These are phyloP conservation scores for Meiosimyza decipiens DNA, from an alignment of 2,888 invertebrate species.

Conservation along the genomic window DNA sequence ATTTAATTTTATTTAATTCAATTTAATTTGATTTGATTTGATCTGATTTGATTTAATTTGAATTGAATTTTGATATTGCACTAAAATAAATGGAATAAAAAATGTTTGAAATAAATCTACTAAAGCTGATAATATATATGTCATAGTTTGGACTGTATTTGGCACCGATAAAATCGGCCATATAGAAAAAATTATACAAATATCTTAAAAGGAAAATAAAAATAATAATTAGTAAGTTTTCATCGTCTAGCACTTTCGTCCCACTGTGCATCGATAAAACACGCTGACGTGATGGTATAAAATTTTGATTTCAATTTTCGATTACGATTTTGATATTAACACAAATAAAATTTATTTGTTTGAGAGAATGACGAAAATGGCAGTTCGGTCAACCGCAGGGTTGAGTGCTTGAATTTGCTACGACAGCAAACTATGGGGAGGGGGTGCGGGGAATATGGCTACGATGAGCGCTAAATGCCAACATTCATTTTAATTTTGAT, in stretches of 20 bases:
- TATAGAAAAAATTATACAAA: no score
- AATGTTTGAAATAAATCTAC: no score
- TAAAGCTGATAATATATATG: no score
- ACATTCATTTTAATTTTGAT: slow-evolving; percentile 29
- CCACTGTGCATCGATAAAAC: not conserved
- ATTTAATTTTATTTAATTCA: not conserved
- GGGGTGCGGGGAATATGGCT: not conserved
- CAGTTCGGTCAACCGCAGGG: not conserved
- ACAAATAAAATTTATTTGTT: slow-evolving; percentile 23
- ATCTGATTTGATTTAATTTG: no score
- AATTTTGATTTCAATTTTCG: slow-evolving; percentile 22
- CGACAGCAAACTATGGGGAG: not conserved
- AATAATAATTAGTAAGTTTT: no score
- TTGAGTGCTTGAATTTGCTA: not conserved
- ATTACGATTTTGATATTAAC: slow-evolving; percentile 21
- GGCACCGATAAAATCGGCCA: no score
- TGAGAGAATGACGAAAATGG: not conserved
- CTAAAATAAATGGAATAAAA: no score
- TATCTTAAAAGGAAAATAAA: no score
- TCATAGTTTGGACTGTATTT: no score
- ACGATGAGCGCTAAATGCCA: not conserved
- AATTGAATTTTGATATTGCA: no score
- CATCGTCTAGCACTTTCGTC: no score
- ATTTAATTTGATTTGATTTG: no score
- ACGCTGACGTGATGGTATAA: slow-evolving; percentile 5